Evolutionary conservation across 92 coral and sea anemone genomes (phyloP).

Genomic region (Pocillopora meandrina): DNA sequence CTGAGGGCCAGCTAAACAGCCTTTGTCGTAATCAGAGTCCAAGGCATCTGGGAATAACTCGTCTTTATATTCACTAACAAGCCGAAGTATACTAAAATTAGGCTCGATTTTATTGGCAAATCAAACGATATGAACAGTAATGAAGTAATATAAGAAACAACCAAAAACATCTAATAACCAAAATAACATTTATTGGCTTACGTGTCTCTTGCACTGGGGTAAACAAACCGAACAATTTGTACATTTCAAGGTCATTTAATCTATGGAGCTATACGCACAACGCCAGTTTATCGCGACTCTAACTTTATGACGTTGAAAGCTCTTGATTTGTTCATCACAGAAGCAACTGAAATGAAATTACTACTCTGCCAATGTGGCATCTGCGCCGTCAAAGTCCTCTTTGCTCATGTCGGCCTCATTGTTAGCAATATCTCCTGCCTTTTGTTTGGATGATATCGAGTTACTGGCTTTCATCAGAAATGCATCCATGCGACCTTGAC

Average conservation of each 20-base stretch:
- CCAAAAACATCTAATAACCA: too few species aligned
- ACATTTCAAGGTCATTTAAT: background rate
- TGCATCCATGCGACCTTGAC: too few species aligned
- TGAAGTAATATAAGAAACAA: too few species aligned
- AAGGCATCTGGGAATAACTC: constrained; percentile 42
- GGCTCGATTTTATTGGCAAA: constrained; percentile 20
- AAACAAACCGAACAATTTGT: constrained; percentile 12
- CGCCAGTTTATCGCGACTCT: constrained; percentile 4
- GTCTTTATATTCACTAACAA: constrained; percentile 3
- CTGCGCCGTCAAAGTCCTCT: too few species aligned
- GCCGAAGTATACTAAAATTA: constrained; percentile 44
- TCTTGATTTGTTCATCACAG: too few species aligned
- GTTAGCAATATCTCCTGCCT: too few species aligned
- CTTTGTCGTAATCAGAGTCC: constrained; percentile 39
- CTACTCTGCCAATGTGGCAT: too few species aligned
- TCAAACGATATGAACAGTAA: constrained; percentile 1
- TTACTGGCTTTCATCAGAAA: too few species aligned
- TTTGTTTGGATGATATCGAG: too few species aligned
- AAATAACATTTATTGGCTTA: too few species aligned
- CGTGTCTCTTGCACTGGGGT: background rate
- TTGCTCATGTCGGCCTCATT: too few species aligned
- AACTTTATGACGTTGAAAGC: background rate
- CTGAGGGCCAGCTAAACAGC: constrained; percentile 40
- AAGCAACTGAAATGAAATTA: too few species aligned
- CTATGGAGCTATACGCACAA: constrained; percentile 1